Percentiles rank a stretch among this genome's conserved stretches.
These are phyloP conservation scores for Hylomyscus alleni DNA, from an alignment of 2,797 vertebrate species.

Conservation along the genomic window DNA sequence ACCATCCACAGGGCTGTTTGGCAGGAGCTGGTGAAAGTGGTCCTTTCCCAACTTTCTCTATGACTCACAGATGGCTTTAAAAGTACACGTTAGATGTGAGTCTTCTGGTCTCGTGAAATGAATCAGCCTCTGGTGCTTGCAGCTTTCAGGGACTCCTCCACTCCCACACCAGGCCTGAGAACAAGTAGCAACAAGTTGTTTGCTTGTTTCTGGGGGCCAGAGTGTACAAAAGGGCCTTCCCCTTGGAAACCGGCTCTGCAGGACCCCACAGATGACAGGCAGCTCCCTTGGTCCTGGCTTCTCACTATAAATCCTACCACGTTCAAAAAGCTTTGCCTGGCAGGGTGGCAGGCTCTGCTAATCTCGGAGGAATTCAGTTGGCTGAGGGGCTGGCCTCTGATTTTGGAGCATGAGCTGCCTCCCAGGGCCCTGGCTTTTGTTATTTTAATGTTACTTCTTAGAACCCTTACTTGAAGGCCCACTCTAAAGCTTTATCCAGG, in stretches of 20 bases:
- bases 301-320: neutral
- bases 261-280: neutral
- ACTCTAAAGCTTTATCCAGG: neutral
- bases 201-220: neutral
- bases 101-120: neutral
- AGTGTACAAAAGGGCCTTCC: neutral
- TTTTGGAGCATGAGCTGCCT: neutral
- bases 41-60: conserved; percentile 9
- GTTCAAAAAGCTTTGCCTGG: conserved; percentile 6
- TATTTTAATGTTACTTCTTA: conserved; percentile 15
- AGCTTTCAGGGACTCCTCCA: conserved; percentile 72
- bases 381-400: neutral
- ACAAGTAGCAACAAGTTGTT: conserved; percentile 45
- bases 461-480: neutral
- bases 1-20: neutral
- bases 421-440: neutral
- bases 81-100: neutral
- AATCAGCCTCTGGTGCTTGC: conserved; percentile 62
- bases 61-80: conserved; percentile 58
- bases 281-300: neutral
- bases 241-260: conserved; percentile 25
- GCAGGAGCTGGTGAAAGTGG: neutral
- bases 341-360: neutral
- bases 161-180: conserved; percentile 67
- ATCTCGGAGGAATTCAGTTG: conserved; percentile 7